Conservation (phyloP, 2,888 invertebrate genomes). For the Sphaerophoria rueppellii region DNA sequence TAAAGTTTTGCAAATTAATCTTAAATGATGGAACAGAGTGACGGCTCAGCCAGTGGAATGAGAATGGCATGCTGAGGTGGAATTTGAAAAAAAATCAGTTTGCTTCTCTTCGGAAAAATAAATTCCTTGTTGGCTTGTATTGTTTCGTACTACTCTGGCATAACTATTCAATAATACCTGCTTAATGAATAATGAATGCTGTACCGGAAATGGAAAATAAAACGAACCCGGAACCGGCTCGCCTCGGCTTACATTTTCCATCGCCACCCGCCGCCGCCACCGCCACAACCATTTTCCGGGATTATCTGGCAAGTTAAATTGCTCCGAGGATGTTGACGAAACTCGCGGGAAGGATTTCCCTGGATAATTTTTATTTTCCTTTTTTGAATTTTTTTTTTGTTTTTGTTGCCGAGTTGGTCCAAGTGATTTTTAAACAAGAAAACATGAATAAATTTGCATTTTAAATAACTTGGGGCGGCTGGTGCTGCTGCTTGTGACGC, state of each 20-base stretch:
- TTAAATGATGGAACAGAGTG: neutral
- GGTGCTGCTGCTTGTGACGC: conserved; percentile 57
- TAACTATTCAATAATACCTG: conserved; percentile 70
- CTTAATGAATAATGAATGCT: conserved; percentile 70
- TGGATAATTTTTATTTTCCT: neutral
- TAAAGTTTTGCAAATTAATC: conserved; percentile 36
- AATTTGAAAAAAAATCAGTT: neutral
- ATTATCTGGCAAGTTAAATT: conserved; percentile 55
- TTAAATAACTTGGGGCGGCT: conserved; percentile 49
- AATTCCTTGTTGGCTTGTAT: conserved; percentile 18
- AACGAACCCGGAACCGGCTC: conserved; percentile 13
- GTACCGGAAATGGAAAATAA: conserved; percentile 45
- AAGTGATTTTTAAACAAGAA: conserved; percentile 72
- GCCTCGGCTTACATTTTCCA: conserved; percentile 28
- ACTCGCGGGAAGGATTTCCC: conserved; percentile 22
- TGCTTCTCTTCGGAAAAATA: neutral
- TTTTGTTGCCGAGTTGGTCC: conserved; percentile 48
- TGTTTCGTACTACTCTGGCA: conserved; percentile 51
- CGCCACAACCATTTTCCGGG: conserved; percentile 36
- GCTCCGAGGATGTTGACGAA: neutral
- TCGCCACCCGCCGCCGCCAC: conserved; percentile 4
- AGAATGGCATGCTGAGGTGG: neutral
- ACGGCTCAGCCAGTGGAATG: neutral
- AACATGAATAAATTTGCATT: conserved; percentile 73
- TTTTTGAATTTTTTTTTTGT: neutral